These are phyloP conservation scores for Hydroisotoma schaefferi DNA, from an alignment of 2,888 invertebrate genomes.

Conservation along the genomic window DNA sequence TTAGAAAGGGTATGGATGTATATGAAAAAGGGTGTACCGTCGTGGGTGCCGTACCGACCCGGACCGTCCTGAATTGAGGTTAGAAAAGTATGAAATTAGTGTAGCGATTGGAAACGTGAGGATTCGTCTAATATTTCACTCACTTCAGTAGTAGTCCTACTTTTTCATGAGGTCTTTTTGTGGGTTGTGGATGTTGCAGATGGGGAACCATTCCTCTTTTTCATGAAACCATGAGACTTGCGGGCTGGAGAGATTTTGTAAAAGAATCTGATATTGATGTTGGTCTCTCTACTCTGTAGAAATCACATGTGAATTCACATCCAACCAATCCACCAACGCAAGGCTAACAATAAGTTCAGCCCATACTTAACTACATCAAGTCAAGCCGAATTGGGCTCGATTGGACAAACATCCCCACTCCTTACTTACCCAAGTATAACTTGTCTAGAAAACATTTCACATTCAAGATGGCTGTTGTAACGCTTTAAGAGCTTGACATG, in stretches of 20 bases:
- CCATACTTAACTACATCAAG: too few species aligned
- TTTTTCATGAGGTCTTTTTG: not conserved
- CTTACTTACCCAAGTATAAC: not conserved
- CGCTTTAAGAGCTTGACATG: not conserved
- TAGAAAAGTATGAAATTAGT: too few species aligned
- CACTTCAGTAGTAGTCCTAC: too few species aligned
- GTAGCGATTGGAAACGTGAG: too few species aligned
- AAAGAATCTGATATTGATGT: slow-evolving; percentile 12
- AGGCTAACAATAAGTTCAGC: too few species aligned
- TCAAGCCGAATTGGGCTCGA: too few species aligned
- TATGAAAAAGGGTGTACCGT: too few species aligned
- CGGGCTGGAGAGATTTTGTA: slow-evolving; percentile 14
- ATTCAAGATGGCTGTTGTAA: slow-evolving; percentile 26
- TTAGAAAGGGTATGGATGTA: too few species aligned
- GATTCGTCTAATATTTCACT: too few species aligned
- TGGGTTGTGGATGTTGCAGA: slow-evolving; percentile 11
- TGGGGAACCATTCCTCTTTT: slow-evolving; percentile 17
- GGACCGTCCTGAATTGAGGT: too few species aligned
- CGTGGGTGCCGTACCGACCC: too few species aligned
- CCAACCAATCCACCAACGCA: not conserved
- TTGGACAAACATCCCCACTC: too few species aligned
- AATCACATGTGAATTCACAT: slow-evolving; percentile 4
- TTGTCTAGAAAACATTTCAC: slow-evolving; percentile 14
- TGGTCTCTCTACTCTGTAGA: slow-evolving; percentile 8
- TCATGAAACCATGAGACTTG: slow-evolving; percentile 13